Base-by-base conservation (phyloP, 2,797 vertebrate species). In the Lepilemur septentrionalis region DNA sequence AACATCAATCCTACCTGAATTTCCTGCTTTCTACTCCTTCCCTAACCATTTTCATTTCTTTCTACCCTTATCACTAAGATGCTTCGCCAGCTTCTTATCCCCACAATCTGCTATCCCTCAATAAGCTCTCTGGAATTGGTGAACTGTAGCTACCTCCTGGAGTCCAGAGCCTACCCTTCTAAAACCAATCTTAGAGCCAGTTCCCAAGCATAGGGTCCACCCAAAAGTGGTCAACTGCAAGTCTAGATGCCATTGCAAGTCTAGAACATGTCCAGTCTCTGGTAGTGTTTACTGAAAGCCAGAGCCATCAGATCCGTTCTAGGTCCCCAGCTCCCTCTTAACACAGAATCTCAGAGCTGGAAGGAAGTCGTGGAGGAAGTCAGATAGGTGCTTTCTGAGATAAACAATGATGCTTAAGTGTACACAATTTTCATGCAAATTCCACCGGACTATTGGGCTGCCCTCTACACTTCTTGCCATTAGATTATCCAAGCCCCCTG, bases 1-100 rank as follows among this genome's bases (percentile, higher is more conserved):
- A 82, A n/a, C 25, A 85, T 32, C 80, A 89, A 87, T 67, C 55
- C 61, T 86, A 22, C 89, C 76, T 89, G 91, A 48, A 90, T 57
- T 43, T 59, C 65, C 80, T 81, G 5, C 72, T 78, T 50, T 65
- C 55, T 18, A 4, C n/a, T 69, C 55, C 38, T 81, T 55, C 61
- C 80, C 52, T 30, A 48, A 52, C 18, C 7, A 12, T 20, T 67
- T 52, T 61, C 35, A 5, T 20, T 48, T 50, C 92, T 76, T 85
- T 76, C 89, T 78, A 14, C 55, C 69, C 75, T 38, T 38, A 9
- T 32, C 41, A 12, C 43, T 3, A n/a, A 28, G 61, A 59, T 4
- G 2, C 43, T 76, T 20, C 0, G 0, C 79, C 46, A 73, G 32
- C 41, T 30, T 90, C 30, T 69, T 18, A 30, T 4, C 50, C 50